Conservation (phyloP, 2,797 vertebrate genomes). For the Enteromius treurensis region DNA sequence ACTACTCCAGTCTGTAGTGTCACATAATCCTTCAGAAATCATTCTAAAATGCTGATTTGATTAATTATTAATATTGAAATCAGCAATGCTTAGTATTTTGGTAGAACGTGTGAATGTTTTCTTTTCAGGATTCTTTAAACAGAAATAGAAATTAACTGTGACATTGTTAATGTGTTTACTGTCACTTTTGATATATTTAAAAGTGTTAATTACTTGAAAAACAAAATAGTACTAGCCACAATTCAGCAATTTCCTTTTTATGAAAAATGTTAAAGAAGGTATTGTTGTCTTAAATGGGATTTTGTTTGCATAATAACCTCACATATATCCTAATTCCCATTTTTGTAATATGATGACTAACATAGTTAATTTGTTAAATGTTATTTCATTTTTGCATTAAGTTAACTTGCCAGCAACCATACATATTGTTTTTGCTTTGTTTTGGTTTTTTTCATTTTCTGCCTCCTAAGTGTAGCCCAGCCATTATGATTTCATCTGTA, state of each 20-base stretch:
- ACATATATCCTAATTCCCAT: neutral
- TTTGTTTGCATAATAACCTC: neutral
- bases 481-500: conserved; percentile 67
- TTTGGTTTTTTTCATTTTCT: conserved; percentile 19
- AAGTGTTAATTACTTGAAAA: neutral
- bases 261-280: neutral
- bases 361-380: neutral
- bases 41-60: neutral
- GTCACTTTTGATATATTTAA: no score
- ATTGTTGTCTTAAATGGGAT: neutral
- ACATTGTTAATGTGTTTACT: neutral
- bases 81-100: neutral
- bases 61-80: neutral
- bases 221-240: neutral
- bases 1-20: no score
- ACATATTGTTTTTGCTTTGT: conserved; percentile 59
- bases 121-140: neutral
- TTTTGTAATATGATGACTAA: neutral
- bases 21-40: conserved; percentile 4
- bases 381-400: conserved; percentile 57
- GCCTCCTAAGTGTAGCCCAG: conserved; percentile 54
- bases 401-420: conserved; percentile 53
- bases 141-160: neutral
- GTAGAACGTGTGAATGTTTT: neutral
- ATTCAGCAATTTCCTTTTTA: neutral